These are phyloP conservation scores for Selenia dentaria DNA, from an alignment of 2,888 invertebrate species.

Conservation along the genomic window DNA sequence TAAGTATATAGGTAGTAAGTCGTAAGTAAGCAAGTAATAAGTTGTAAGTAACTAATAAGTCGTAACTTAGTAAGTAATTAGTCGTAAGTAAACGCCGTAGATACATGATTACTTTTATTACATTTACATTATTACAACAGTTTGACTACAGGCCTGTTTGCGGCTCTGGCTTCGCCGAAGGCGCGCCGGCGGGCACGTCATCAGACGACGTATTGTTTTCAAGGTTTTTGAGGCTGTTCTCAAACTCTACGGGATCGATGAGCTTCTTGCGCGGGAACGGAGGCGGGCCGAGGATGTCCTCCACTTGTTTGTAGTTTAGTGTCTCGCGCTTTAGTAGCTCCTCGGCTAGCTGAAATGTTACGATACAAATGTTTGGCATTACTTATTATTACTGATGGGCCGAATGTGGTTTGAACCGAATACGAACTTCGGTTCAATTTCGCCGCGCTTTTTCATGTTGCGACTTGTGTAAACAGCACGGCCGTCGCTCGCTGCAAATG, in stretches of 20 bases:
- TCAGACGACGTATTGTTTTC: constrained; percentile 50
- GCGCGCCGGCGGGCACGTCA: constrained; percentile 44
- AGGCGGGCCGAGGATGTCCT: constrained; percentile 95
- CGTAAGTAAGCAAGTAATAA: no score
- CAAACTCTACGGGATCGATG: constrained; percentile 92
- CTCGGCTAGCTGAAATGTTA: constrained; percentile 91
- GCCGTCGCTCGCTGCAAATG: no score
- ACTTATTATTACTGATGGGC: no score
- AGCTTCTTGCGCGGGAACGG: constrained; percentile 89
- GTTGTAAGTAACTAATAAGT: no score
- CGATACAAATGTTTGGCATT: background rate
- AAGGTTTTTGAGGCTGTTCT: constrained; percentile 79
- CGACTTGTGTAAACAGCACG: no score
- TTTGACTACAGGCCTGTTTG: constrained; percentile 3
- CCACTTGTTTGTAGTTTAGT: constrained; percentile 95
- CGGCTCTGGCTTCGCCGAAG: constrained; percentile 54
- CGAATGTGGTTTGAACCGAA: no score
- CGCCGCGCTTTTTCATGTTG: no score
- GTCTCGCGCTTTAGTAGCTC: constrained; percentile 95
- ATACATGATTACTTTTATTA: constrained; percentile 7
- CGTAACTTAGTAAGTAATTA: no score
- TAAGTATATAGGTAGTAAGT: no score
- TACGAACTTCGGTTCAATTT: no score
- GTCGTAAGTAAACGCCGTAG: no score
- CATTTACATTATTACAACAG: background rate